phyloP scores from a whole-genome alignment of 1,140 invertebrate species.

The Sarcophaga peregrina region DNA sequence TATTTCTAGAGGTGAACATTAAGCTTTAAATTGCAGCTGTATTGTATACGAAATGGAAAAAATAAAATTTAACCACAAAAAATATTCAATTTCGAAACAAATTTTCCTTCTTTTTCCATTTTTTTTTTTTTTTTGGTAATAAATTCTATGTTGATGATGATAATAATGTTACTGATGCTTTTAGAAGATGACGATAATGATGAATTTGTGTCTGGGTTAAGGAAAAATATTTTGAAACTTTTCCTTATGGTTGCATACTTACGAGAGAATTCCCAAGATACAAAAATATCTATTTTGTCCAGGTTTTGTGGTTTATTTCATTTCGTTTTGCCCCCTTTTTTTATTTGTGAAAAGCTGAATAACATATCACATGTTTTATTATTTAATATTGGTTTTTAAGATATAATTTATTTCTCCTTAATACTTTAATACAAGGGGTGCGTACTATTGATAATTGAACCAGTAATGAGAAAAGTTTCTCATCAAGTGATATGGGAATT shows the following conservation, averaged over 20 bases:
- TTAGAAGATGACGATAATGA: no score
- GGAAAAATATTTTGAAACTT: not conserved
- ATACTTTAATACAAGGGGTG: not conserved
- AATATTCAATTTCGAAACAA: not conserved
- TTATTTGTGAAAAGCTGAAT: not conserved
- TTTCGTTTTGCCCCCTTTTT: not conserved
- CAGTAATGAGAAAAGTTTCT: conserved; percentile 4
- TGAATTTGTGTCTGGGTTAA: no score
- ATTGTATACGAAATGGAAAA: not conserved
- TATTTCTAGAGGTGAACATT: not conserved
- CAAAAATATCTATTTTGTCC: not conserved
- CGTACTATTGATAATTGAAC: not conserved
- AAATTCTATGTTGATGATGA: no score
- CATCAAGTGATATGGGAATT: not conserved
- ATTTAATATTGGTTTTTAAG: no score
- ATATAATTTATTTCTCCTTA: not conserved
- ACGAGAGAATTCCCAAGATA: not conserved
- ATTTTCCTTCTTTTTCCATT: no score
- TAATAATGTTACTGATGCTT: no score
- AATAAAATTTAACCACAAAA: not conserved
- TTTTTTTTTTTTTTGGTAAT: no score
- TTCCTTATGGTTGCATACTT: not conserved
- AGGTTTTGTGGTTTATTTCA: conserved; percentile 11
- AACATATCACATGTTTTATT: not conserved
- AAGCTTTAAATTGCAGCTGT: not conserved